Conservation (phyloP, 2,888 invertebrate species). For the Dolichomitus sp. region DNA sequence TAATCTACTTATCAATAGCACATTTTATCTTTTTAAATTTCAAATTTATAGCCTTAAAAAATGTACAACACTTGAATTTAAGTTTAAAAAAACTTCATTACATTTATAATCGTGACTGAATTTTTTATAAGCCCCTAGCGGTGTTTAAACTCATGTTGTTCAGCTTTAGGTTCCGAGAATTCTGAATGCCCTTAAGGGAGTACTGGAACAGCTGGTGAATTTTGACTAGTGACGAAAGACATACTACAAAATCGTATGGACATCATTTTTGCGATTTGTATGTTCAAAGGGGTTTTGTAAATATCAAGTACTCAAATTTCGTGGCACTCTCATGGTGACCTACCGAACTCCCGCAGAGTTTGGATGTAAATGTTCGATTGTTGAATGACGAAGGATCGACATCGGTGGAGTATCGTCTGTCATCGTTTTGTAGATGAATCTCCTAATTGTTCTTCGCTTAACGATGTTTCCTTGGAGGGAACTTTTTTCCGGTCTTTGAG, state of each 20-base stretch:
- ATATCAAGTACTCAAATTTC: neutral
- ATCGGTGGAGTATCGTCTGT: conserved; percentile 23
- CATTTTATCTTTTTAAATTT: no score
- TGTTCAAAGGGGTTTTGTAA: neutral
- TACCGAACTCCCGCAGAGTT: conserved; percentile 9
- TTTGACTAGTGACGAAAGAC: conserved; percentile 11
- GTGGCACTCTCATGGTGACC: neutral
- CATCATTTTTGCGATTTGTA: conserved; percentile 1
- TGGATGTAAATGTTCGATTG: conserved; percentile 13
- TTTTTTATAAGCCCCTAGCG: conserved; percentile 53
- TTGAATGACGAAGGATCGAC: conserved; percentile 55
- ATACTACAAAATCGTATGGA: neutral
- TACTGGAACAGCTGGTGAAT: conserved; percentile 49
- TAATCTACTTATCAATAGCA: no score
- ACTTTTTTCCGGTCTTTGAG: conserved; percentile 10
- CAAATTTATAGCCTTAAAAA: no score
- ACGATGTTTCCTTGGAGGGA: conserved; percentile 35
- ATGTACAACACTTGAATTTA: conserved; percentile 18
- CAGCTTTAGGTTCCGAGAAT: conserved; percentile 42
- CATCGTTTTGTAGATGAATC: conserved; percentile 23
- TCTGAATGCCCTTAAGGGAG: neutral
- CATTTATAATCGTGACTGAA: conserved; percentile 66
- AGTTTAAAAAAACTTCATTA: conserved; percentile 60
- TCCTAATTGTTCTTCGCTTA: conserved; percentile 39
- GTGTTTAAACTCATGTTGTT: conserved; percentile 29